Evolutionary conservation across 1,140 invertebrate genomes (phyloP), one percentile per base, ranked within the genome.

Genomic region (Colletes gigas): DNA sequence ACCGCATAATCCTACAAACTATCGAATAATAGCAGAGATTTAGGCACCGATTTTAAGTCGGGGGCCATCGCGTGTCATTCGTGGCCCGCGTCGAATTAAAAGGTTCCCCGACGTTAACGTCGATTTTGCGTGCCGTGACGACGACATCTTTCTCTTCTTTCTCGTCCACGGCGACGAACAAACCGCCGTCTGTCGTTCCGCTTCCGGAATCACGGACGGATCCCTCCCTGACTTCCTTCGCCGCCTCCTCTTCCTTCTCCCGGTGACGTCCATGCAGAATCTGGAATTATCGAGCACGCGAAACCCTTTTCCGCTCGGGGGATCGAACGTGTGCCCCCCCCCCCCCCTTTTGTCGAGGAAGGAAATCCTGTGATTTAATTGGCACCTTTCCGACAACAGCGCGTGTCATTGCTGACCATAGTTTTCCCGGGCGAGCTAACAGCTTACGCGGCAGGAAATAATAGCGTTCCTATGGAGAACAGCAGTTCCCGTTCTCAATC

Each of bases 81-180:
- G 78, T 86, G 69, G 74, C 88, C 88, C 78, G 79, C 78, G 86
- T 86, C 86, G 91, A 91, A 92, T 92, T 93, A 92, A 93, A 93
- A 88, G 91, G 84, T 50, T 91, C 87, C 82, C 81, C 80, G 88
- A 90, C 86, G 88, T 91, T 93, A 92, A 93, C 91, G 91, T 93
- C 89, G 88, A 90, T 92, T 92, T 93, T 91, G 91, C 92, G 92
- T 92, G 91, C 65, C 54, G 8, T 50, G 69, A 83, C 76, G 52
- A 67, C 60, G 52, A 72, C 54, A 15, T 71, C 68, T 54, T 47
- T 19, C 63, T 47, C 39, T 47, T 66, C 41, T 41, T 19, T 50
- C 63, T n/a, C 63, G 30, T 41, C 4, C 62, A 39, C 4, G 9
- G 30, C 50, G 70, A 77, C 78, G 57, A 62, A 66, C 65, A 30